Evolutionary conservation across 2,888 invertebrate genomes (phyloP), one percentile per base, ranked within the genome.

Genomic region (Cerceris ruficornis): DNA sequence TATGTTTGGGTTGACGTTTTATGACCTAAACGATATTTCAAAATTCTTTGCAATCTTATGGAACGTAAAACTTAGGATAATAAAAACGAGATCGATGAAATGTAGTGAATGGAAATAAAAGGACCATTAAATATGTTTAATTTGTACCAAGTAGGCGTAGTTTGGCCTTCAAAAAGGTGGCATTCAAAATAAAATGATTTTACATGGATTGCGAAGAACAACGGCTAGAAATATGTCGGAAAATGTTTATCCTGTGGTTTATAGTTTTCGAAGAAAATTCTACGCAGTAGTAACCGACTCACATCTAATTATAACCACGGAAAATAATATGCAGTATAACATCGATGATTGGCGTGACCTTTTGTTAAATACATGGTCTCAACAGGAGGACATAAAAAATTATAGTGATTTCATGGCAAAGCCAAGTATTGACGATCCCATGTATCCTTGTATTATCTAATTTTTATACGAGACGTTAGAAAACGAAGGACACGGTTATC

Each of bases 401-500:
- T 39, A 14, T 50, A 28, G 17, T 65, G 55, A 68, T 71, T 71
- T 75, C 55, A 70, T 41, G 13, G 39, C 43, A 39, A 15, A 39
- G 39, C 52, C 8, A 60, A 8, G 9, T 43, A 46, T 57, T 49
- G 49, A 54, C 49, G 13, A 55, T 17, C 46, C 43, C 46, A 8
- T 2, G 46, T 46, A 11, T 46, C 46, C 46, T 46, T 46, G 9
- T 46, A 46, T 46, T 11, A 11, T 46, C 46, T 11, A 46, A 11
- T 11, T 11, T 11, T 46, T 8, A 11, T n/a, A 58, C 41, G n/a
- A 58, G 58, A 8, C 41, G 46, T 46, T 46, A 11, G 46, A 46
- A 46, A 46, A 8, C 11, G 46, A 11, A 46, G 46, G 46, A 46
- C 46, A 46, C 5, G 0, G n/a, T 54, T 13, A 54, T 54, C 28